Conservation (phyloP, 1,140 invertebrate species). For the Diachasmimorpha longicaudata region DNA sequence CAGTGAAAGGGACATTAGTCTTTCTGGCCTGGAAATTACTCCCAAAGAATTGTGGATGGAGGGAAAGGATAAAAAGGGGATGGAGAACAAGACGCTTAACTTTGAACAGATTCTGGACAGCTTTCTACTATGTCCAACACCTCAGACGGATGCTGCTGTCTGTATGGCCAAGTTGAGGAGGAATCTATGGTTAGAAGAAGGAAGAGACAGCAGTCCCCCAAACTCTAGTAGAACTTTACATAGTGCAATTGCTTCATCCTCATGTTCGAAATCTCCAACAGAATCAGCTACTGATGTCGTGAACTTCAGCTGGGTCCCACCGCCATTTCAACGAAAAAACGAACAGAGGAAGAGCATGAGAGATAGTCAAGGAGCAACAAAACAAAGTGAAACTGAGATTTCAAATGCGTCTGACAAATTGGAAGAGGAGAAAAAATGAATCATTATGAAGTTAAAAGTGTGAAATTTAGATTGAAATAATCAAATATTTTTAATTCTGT, state of each 20-base stretch:
- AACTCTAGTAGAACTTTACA: not conserved
- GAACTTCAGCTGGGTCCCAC: constrained; percentile 2
- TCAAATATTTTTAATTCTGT: not conserved
- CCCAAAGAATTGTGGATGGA: not conserved
- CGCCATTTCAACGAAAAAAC: not conserved
- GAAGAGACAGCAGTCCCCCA: not conserved
- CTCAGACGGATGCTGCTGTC: constrained; percentile 5
- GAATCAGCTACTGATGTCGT: not conserved
- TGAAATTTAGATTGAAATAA: not conserved
- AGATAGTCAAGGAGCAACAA: not conserved
- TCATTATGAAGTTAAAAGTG: not conserved
- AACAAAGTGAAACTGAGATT: not conserved
- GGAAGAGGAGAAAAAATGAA: not conserved
- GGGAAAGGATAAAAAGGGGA: not conserved
- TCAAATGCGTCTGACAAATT: not conserved
- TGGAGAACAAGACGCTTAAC: not conserved
- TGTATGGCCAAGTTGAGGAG: constrained; percentile 9
- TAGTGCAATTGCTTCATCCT: not conserved
- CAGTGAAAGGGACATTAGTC: not conserved
- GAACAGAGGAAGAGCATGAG: not conserved
- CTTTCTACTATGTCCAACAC: not conserved
- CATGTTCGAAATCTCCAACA: not conserved
- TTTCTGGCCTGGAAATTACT: not conserved
- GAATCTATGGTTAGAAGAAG: not conserved
- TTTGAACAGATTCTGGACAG: constrained; percentile 12